phyloP scores from a whole-genome alignment of 2,888 invertebrate genomes.

The Eledona agricola region DNA sequence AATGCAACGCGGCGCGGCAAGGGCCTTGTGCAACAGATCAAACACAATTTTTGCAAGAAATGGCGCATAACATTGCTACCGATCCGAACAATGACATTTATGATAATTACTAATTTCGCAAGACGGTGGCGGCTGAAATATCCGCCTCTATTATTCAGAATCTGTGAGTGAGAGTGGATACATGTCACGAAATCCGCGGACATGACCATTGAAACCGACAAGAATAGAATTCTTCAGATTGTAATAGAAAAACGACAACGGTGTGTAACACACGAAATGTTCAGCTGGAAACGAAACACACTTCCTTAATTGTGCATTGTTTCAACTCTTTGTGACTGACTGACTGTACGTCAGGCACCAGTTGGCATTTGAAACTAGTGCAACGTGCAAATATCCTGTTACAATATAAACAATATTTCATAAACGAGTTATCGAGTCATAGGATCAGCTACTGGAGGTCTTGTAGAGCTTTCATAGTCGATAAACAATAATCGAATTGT shows the following conservation, averaged over 20 bases:
- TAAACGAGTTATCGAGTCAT: slow-evolving; percentile 25
- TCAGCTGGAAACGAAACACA: too few species aligned
- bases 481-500: slow-evolving; percentile 2
- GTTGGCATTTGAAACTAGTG: slow-evolving; percentile 35
- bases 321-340: too few species aligned
- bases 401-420: slow-evolving; percentile 31
- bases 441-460: slow-evolving; percentile 16
- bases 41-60: slow-evolving; percentile 6
- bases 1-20: slow-evolving; percentile 8
- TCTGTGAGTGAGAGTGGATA: slow-evolving; percentile 2
- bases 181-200: not conserved
- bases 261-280: too few species aligned
- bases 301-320: slow-evolving; percentile 24
- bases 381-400: slow-evolving; percentile 20
- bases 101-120: slow-evolving; percentile 29
- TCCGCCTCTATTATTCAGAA: slow-evolving; percentile 13
- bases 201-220: not conserved
- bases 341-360: slow-evolving; percentile 9
- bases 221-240: not conserved
- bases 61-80: slow-evolving; percentile 19
- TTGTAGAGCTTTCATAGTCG: slow-evolving; percentile 20
- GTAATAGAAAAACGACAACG: not conserved
- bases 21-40: slow-evolving; percentile 4
- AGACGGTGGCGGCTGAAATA: slow-evolving; percentile 8
- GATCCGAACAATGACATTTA: slow-evolving; percentile 28